A percentile compares a stretch with the other conserved stretches of the same genome.
Evolutionary conservation across 2,888 invertebrate genomes (phyloP).

Genomic region (Diarsia mendica): DNA sequence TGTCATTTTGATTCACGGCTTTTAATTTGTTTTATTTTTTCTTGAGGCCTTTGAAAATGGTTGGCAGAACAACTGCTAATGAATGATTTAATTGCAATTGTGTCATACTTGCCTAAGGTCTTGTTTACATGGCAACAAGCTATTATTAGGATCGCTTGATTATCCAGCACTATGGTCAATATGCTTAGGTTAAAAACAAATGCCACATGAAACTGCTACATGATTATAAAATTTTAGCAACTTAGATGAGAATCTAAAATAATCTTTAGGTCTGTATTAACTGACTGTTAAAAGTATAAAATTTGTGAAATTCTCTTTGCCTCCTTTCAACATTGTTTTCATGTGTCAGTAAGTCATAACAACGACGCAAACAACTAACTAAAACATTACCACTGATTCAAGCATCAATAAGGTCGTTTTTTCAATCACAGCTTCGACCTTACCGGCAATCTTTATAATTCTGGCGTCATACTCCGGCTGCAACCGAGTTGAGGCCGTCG

Average conservation of each 20-base stretch:
- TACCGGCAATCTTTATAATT: conserved; percentile 91
- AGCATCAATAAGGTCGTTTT: conserved; percentile 46
- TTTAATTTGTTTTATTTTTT: neutral
- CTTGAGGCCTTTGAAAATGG: neutral
- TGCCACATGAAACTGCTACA: neutral
- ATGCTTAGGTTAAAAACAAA: neutral
- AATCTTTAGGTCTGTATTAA: neutral
- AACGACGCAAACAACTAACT: neutral
- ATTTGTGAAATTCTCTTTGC: neutral
- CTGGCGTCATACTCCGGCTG: conserved; percentile 92
- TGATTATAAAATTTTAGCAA: neutral
- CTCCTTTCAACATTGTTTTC: neutral
- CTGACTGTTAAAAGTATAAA: neutral
- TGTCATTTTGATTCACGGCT: neutral
- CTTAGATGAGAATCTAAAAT: too few relatives aligned
- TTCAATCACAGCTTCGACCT: conserved; percentile 89
- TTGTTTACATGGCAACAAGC: neutral
- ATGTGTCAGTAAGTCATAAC: neutral
- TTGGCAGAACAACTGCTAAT: neutral
- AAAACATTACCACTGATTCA: neutral
- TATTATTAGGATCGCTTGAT: too few relatives aligned
- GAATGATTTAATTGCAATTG: neutral
- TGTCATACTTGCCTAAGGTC: neutral
- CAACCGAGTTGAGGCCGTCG: conserved; percentile 85
- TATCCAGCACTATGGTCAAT: too few relatives aligned